phyloP scores from a whole-genome alignment of 2,113 vertebrate genomes.

The Chlorodrepanis virens region DNA sequence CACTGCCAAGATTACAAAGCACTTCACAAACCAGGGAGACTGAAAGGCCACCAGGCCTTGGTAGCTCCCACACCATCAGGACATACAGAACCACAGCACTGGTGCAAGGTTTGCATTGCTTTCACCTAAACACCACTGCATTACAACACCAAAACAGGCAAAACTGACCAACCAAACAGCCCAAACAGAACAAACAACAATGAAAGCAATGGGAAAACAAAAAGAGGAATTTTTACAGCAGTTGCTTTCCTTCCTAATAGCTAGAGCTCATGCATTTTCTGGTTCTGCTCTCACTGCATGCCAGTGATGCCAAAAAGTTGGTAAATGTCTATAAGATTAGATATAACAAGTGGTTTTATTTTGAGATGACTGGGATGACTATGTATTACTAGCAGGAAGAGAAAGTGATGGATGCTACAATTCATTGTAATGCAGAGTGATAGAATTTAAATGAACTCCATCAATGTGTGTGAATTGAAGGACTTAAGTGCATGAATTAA shows the following conservation, averaged over 20 bases:
- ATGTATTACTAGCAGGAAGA: neutral
- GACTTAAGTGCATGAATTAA: neutral
- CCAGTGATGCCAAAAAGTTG: neutral
- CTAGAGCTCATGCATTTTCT: neutral
- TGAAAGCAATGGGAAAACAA: neutral
- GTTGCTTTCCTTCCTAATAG: neutral
- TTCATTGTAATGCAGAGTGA: neutral
- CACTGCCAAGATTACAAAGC: neutral
- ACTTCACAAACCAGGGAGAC: neutral
- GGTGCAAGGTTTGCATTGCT: neutral
- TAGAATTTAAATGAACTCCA: neutral
- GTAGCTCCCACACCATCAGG: neutral
- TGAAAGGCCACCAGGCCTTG: neutral
- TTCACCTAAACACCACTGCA: neutral
- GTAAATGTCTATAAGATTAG: neutral
- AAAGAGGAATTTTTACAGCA: neutral
- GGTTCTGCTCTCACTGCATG: neutral
- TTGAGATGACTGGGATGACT: neutral
- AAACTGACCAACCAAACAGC: neutral
- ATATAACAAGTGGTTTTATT: neutral
- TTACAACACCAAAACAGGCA: neutral
- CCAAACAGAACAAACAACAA: neutral
- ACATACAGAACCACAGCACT: neutral
- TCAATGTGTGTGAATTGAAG: fast-evolving
- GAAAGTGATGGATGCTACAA: neutral